phyloP scores from a whole-genome alignment of 2,113 vertebrate species.

The Xyrauchen texanus region DNA sequence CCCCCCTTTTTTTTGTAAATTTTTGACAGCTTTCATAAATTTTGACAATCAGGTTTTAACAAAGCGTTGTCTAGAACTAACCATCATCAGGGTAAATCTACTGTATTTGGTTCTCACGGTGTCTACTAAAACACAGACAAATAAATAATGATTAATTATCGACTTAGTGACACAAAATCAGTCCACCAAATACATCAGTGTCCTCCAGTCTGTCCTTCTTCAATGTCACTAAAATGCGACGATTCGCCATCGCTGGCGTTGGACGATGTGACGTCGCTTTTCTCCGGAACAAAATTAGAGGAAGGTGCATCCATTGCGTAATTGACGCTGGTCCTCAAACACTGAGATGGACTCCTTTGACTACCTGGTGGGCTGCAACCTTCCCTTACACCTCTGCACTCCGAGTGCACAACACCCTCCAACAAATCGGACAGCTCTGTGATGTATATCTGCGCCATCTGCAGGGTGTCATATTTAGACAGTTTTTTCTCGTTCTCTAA shows the following conservation, averaged over 20 bases:
- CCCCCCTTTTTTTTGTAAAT: not conserved
- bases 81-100: constrained; percentile 34
- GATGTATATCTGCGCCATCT: constrained; percentile 84
- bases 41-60: not conserved
- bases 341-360: constrained; percentile 58
- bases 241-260: constrained; percentile 77
- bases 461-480: constrained; percentile 81
- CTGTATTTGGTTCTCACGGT: constrained; percentile 47
- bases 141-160: constrained; percentile 26
- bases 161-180: constrained; percentile 1
- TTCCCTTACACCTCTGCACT: constrained; percentile 55
- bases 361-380: constrained; percentile 27
- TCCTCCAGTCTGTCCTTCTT: constrained; percentile 66
- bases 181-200: constrained; percentile 47
- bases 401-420: constrained; percentile 66
- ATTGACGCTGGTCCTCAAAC: constrained; percentile 43
- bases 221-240: constrained; percentile 73
- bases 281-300: constrained; percentile 54
- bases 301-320: constrained; percentile 41
- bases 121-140: constrained; percentile 54
- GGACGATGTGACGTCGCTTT: constrained; percentile 53
- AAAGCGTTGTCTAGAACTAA: constrained; percentile 4
- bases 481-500: constrained; percentile 79
- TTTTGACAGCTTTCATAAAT: constrained; percentile 2
- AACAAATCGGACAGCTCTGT: constrained; percentile 77